These are phyloP conservation scores for Silurus lanzhouensis DNA, from an alignment of 2,797 vertebrate genomes.

Conservation along the genomic window DNA sequence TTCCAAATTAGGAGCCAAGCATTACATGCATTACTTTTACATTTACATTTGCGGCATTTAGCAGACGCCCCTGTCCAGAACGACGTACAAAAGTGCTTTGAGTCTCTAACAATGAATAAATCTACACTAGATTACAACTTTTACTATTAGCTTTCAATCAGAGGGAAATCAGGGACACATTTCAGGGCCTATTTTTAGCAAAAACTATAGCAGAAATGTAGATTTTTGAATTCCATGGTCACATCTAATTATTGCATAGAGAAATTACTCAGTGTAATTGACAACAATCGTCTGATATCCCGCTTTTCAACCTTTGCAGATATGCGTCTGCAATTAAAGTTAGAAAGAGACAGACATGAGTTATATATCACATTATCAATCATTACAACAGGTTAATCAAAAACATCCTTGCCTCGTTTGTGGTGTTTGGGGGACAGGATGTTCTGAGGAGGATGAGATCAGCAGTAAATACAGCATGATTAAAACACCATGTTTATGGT, in stretches of 20 bases:
- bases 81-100: no score
- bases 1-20: conserved; percentile 28
- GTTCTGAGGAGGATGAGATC: conserved; percentile 23
- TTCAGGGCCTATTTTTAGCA: conserved; percentile 31
- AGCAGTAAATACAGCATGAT: conserved; percentile 50
- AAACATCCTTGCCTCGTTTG: conserved; percentile 36
- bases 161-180: conserved; percentile 34
- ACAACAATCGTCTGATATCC: conserved; percentile 11
- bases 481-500: conserved; percentile 50
- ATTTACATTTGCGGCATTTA: no score
- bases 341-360: conserved; percentile 28
- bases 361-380: conserved; percentile 38
- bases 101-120: no score
- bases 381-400: conserved; percentile 31
- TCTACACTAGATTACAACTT: no score
- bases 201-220: conserved; percentile 29
- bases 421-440: conserved; percentile 22
- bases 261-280: conserved; percentile 30
- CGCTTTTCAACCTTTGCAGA: conserved; percentile 8
- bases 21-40: not conserved
- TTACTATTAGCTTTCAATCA: conserved; percentile 31
- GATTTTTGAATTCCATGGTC: conserved; percentile 12
- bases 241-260: conserved; percentile 44
- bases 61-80: no score
- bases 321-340: conserved; percentile 32